These are phyloP conservation scores for Trematomus loennbergii DNA, from an alignment of 2,113 vertebrate genomes.

Conservation along the genomic window DNA sequence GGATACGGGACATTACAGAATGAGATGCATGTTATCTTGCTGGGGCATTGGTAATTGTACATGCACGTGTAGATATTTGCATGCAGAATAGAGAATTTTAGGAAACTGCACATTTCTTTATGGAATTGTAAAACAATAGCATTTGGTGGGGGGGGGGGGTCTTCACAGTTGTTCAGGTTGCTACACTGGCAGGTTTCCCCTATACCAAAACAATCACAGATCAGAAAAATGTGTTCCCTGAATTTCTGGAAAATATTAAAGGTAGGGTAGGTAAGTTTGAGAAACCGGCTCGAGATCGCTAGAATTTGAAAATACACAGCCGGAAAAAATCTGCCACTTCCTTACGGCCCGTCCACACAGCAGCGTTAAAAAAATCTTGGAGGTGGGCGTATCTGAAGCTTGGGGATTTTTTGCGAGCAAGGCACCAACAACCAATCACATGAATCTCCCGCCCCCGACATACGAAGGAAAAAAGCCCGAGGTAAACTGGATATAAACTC, in stretches of 20 bases:
- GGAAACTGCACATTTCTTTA: not conserved
- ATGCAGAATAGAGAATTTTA: not conserved
- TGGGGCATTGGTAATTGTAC: slow-evolving; percentile 36
- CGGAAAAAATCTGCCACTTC: too few species aligned
- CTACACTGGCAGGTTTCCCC: not conserved
- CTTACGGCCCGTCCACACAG: too few species aligned
- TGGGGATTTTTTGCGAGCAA: too few species aligned
- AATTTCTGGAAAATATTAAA: not conserved
- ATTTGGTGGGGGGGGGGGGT: not conserved
- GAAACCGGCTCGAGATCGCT: too few species aligned
- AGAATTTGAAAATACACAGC: too few species aligned
- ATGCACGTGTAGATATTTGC: slow-evolving; percentile 11
- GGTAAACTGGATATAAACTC: too few species aligned
- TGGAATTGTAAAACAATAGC: not conserved
- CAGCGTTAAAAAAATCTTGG: too few species aligned
- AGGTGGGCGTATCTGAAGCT: too few species aligned
- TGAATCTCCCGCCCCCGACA: too few species aligned
- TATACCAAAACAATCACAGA: not conserved
- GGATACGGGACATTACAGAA: slow-evolving; percentile 58
- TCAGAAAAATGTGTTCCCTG: not conserved
- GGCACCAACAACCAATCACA: too few species aligned
- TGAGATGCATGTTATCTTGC: slow-evolving; percentile 53
- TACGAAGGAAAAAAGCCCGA: too few species aligned
- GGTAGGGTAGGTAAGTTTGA: too few species aligned
- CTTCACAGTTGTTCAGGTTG: not conserved